Evolutionary conservation across 2,113 vertebrate species (phyloP).

Genomic region (Cynopterus brachyotis): DNA sequence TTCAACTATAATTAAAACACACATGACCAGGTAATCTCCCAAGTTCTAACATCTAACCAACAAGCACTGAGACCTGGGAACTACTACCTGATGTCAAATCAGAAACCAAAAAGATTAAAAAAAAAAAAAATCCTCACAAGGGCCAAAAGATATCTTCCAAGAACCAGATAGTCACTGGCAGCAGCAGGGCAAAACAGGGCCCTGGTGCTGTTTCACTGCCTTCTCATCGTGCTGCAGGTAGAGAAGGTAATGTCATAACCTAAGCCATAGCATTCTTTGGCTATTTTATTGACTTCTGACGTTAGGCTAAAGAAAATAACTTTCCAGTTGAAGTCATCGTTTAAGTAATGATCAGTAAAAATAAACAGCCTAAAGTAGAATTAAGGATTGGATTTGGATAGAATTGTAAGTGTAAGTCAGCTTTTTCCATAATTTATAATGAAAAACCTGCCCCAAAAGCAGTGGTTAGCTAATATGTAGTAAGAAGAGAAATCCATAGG

Average conservation of each 20-base stretch:
- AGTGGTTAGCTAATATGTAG: neutral
- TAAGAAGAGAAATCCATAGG: constrained; percentile 46
- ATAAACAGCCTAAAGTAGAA: neutral
- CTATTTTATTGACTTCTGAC: neutral
- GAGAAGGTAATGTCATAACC: neutral
- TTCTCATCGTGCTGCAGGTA: neutral
- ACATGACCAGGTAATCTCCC: neutral
- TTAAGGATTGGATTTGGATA: neutral
- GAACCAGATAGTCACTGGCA: neutral
- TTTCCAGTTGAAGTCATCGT: neutral
- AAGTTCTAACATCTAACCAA: neutral
- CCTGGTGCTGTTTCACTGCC: neutral
- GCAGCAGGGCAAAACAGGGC: neutral
- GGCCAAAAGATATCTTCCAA: neutral
- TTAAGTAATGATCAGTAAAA: constrained; percentile 27
- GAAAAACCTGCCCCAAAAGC: constrained; percentile 20
- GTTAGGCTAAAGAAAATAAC: neutral
- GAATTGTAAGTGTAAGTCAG: neutral
- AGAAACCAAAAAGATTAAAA: neutral
- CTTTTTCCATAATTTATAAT: constrained; percentile 34
- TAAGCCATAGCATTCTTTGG: neutral
- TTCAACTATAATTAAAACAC: neutral
- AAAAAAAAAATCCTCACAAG: neutral
- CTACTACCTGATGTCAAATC: neutral
- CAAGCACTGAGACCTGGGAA: neutral